These are phyloP conservation scores for Pyrrhura leucotis DNA, from an alignment of 2,797 vertebrate genomes.

Conservation along the genomic window DNA sequence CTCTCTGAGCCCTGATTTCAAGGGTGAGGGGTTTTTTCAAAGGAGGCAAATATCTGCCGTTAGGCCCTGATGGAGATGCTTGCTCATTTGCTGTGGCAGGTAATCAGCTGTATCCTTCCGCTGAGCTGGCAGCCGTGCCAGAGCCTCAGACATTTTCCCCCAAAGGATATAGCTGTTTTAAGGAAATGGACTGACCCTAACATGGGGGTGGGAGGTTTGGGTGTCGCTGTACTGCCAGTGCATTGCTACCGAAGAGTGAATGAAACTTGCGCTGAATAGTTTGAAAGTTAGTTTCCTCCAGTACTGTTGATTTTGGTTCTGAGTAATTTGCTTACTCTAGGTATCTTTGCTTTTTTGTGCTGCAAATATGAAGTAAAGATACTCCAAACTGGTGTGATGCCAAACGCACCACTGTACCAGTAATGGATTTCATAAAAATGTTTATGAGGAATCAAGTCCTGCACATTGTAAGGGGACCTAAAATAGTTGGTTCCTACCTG, in stretches of 20 bases:
- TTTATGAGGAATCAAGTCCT: background rate
- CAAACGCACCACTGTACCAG: background rate
- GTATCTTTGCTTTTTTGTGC: background rate
- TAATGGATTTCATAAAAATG: background rate
- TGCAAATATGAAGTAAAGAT: background rate
- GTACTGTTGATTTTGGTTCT: background rate
- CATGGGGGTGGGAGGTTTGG: background rate
- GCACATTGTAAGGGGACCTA: rapidly evolving
- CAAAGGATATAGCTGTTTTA: background rate
- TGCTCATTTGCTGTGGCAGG: background rate
- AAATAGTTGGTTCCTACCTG: rapidly evolving
- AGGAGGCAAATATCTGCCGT: background rate
- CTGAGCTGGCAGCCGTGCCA: background rate
- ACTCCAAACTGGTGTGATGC: background rate
- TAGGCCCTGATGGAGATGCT: background rate
- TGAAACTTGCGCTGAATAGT: background rate
- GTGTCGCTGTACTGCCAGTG: background rate
- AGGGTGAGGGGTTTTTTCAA: background rate
- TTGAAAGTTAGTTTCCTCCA: background rate
- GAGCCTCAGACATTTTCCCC: background rate
- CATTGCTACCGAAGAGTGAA: background rate
- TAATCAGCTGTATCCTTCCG: background rate
- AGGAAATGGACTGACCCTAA: background rate
- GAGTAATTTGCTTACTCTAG: background rate
- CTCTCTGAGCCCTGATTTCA: background rate